These are phyloP conservation scores for Acronicta psi DNA, from an alignment of 2,888 invertebrate species.

Conservation along the genomic window DNA sequence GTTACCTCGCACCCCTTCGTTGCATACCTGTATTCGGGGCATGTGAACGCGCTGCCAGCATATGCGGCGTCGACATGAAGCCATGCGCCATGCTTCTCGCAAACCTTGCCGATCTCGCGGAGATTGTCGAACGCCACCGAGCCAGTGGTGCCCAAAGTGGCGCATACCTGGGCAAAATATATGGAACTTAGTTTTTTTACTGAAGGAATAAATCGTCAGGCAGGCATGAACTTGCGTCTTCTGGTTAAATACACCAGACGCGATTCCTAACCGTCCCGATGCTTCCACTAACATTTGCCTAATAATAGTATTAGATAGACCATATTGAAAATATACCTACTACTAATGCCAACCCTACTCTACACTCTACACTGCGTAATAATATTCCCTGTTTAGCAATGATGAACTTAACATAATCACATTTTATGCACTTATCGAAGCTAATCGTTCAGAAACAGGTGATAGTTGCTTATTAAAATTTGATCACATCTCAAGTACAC, in stretches of 20 bases:
- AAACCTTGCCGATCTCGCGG: slow-evolving; percentile 90
- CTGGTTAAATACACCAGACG: no score
- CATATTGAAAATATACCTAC: no score
- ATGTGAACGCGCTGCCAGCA: slow-evolving; percentile 98
- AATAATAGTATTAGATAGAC: no score
- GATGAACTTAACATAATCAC: slow-evolving; percentile 14
- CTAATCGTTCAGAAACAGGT: slow-evolving; percentile 26
- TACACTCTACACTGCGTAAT: no score
- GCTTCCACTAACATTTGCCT: no score
- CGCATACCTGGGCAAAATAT: slow-evolving; percentile 93
- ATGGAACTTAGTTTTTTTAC: no score
- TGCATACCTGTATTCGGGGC: slow-evolving; percentile 96
- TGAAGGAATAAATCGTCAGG: no score
- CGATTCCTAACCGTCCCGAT: no score
- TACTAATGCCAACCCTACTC: no score
- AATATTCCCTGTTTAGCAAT: no score
- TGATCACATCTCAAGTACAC: slow-evolving; percentile 34
- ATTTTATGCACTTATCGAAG: slow-evolving; percentile 22
- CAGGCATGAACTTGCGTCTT: no score
- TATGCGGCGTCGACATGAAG: slow-evolving; percentile 99
- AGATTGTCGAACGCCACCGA: slow-evolving; percentile 99
- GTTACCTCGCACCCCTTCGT: no score
- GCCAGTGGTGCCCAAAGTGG: slow-evolving; percentile 98
- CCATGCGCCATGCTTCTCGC: slow-evolving; percentile 96
- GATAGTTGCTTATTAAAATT: slow-evolving; percentile 38